Evolutionary conservation across 2,797 vertebrate species (phyloP), one percentile per base, ranked within the genome.

Genomic region (Anguilla anguilla): DNA sequence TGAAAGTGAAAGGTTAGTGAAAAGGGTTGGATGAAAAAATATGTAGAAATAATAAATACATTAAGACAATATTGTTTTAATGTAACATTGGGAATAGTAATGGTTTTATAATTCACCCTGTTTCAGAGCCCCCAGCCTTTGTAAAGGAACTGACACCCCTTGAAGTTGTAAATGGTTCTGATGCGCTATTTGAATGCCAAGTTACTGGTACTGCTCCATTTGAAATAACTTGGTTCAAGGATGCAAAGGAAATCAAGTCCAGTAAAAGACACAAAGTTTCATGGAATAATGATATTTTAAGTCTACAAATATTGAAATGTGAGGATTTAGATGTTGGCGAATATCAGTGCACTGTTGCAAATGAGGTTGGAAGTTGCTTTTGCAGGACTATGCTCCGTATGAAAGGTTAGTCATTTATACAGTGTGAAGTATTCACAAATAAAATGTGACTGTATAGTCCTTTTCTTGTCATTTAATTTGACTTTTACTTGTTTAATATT

Each of bases 1-100:
- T 99, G 85, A 98, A 96, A 95, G 98, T 99, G 69, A 99, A 99
- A 99, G 99, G 99, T 99, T 92, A 57, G 98, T 97, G 90, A 31
- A 15, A 46, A 79, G 46, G 43, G 61, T 25, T 55, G 31, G 31
- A 39, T 35, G 3, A 35, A 61, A 25, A 64, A 25, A 22, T n/a
- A n/a, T 4, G 7, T 25, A 64, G 4, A 64, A 64, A 64, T 64
- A 4, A 64, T 64, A 7, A 64, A n/a, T 64, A 64, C 17, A 49
- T 7, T n/a, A 6, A 83, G 19, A 88, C 49, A 91, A 31, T 7
- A 1, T 87, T 67, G 4, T 79, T 59, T 31, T 19, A n/a, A 74
- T 46, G 57, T 51, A 35, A 72, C 89, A 25, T 83, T 2, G 10
- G 35, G 31, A 25, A 43, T 11, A 51, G 43, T 67, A 49, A 61